Conservation (phyloP, 2,888 invertebrate genomes). For the Limnephilus rhombicus region DNA sequence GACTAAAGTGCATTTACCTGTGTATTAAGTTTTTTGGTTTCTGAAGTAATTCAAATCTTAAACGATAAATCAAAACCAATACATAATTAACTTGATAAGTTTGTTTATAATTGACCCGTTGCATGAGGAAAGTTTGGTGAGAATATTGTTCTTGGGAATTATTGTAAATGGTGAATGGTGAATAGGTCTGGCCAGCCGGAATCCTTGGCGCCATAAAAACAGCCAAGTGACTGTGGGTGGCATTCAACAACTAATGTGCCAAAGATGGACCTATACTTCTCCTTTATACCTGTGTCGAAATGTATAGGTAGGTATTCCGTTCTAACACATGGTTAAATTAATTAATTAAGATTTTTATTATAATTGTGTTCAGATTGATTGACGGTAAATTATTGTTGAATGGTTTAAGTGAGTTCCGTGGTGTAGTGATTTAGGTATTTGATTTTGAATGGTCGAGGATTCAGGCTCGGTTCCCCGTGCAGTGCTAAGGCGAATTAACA, state of each 20-base stretch:
- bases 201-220: not conserved
- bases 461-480: not conserved
- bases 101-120: not conserved
- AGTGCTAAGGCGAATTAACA: not conserved
- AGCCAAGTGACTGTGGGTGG: slow-evolving; percentile 4
- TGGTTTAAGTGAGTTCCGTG: not conserved
- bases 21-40: too few relatives aligned
- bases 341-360: not conserved
- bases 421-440: not conserved
- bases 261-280: not conserved
- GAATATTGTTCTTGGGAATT: not conserved
- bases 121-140: not conserved
- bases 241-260: not conserved
- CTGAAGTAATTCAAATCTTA: too few relatives aligned
- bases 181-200: not conserved
- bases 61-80: not conserved
- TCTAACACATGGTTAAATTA: not conserved
- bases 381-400: not conserved
- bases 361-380: not conserved
- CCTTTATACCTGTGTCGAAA: not conserved
- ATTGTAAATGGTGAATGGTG: slow-evolving; percentile 4
- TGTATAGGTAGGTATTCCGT: not conserved
- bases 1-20: too few relatives aligned
- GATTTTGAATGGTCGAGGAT: not conserved
- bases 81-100: not conserved